These are phyloP conservation scores for Meandrusa payeni DNA, from an alignment of 2,888 invertebrate genomes.

Conservation along the genomic window DNA sequence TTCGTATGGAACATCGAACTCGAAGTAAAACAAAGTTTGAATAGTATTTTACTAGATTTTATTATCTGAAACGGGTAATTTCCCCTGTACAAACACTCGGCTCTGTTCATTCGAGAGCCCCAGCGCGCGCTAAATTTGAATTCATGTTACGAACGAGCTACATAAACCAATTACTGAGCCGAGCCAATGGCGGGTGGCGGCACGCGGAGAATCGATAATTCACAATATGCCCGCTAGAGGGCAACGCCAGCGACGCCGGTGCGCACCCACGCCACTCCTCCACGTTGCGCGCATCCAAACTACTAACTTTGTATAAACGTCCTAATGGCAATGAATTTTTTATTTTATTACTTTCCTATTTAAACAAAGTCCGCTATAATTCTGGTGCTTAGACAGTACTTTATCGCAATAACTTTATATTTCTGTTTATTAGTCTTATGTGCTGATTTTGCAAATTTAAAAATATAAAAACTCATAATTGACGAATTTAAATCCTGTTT, in stretches of 20 bases:
- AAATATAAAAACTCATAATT: too few species aligned
- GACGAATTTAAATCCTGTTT: too few species aligned
- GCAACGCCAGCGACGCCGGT: constrained; percentile 61
- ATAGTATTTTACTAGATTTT: constrained; percentile 62
- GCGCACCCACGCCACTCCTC: constrained; percentile 75
- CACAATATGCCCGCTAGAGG: constrained; percentile 78
- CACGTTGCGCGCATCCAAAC: constrained; percentile 73
- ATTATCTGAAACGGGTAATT: constrained; percentile 64
- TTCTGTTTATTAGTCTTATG: too few species aligned
- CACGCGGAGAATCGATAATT: constrained; percentile 75
- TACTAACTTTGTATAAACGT: constrained; percentile 59
- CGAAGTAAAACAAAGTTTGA: constrained; percentile 50
- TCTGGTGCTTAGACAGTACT: too few species aligned
- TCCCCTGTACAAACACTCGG: constrained; percentile 56
- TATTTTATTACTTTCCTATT: too few species aligned
- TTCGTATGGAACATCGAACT: constrained; percentile 35
- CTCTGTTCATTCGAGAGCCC: constrained; percentile 57
- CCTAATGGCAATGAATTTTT: background rate
- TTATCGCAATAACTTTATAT: too few species aligned
- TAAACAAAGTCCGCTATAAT: too few species aligned
- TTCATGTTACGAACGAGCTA: constrained; percentile 74
- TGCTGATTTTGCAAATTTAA: too few species aligned
- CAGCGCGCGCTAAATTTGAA: constrained; percentile 76
- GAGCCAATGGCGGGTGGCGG: constrained; percentile 69
- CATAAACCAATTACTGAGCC: constrained; percentile 75